Evolutionary conservation across 2,888 invertebrate genomes (phyloP).

Genomic region (Cloeon dipterum): DNA sequence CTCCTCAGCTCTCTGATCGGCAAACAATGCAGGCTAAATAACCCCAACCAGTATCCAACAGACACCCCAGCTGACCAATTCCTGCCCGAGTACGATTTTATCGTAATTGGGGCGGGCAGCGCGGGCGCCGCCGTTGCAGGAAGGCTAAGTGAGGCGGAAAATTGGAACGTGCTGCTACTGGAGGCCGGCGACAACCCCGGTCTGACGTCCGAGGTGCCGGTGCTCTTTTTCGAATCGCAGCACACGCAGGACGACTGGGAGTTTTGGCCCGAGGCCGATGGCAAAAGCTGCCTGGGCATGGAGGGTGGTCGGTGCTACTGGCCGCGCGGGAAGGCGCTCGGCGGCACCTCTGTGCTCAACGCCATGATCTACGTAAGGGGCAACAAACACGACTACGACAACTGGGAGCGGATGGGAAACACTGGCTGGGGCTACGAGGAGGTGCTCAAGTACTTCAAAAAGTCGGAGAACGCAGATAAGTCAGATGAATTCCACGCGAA

Average conservation of each 20-base stretch:
- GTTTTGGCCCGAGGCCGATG: conserved; percentile 23
- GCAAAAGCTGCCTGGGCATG: conserved; percentile 16
- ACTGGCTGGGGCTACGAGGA: conserved; percentile 28
- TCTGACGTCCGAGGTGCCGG: conserved; percentile 21
- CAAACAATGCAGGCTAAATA: conserved; percentile 32
- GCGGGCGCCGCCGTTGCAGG: conserved; percentile 27
- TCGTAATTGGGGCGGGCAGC: conserved; percentile 20
- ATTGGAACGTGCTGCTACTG: conserved; percentile 24
- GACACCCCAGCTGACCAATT: conserved; percentile 19
- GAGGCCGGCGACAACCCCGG: conserved; percentile 28
- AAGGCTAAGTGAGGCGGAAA: conserved; percentile 19
- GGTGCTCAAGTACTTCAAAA: conserved; percentile 22
- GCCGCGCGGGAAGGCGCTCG: conserved; percentile 34
- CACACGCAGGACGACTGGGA: conserved; percentile 20
- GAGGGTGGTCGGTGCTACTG: conserved; percentile 20
- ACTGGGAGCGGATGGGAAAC: conserved; percentile 29
- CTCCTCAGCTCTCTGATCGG: conserved; percentile 31
- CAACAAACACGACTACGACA: conserved; percentile 25
- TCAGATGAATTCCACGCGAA: conserved; percentile 11
- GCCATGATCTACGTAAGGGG: conserved; percentile 36
- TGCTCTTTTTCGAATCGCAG: conserved; percentile 13
- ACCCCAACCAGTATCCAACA: conserved; percentile 28
- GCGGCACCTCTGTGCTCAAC: conserved; percentile 34
- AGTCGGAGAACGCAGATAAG: conserved; percentile 22
- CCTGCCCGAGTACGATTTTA: conserved; percentile 14